A percentile compares a stretch with the other conserved stretches of the same genome.
These are phyloP conservation scores for Antitype chi DNA, from an alignment of 2,888 invertebrate genomes.

Conservation along the genomic window DNA sequence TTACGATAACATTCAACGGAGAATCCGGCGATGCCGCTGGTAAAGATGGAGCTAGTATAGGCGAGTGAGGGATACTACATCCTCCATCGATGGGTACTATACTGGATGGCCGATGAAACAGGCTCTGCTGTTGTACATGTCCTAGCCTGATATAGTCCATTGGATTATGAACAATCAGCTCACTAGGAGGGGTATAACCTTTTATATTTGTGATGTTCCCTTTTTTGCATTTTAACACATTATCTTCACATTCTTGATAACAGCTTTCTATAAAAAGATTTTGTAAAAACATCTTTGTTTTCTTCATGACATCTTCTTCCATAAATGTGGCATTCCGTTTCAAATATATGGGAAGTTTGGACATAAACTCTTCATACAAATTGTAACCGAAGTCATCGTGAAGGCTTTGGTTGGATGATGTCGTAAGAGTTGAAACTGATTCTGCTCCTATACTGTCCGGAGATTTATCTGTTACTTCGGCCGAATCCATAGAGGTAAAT, in stretches of 20 bases:
- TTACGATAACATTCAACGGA: slow-evolving; percentile 56
- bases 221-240: slow-evolving; percentile 61
- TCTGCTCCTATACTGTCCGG: slow-evolving; percentile 48
- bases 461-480: slow-evolving; percentile 51
- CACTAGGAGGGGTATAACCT: slow-evolving; percentile 44
- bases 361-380: slow-evolving; percentile 78
- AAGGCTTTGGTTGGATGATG: slow-evolving; percentile 57
- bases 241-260: slow-evolving; percentile 65
- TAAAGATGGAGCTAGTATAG: slow-evolving; percentile 35
- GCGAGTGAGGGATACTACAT: slow-evolving; percentile 36
- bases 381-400: slow-evolving; percentile 63
- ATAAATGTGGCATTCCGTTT: slow-evolving; percentile 69
- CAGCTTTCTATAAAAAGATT: slow-evolving; percentile 70
- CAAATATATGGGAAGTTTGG: slow-evolving; percentile 74
- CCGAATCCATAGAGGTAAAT: slow-evolving; percentile 63
- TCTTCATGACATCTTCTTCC: slow-evolving; percentile 72
- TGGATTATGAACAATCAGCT: slow-evolving; percentile 72
- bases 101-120: slow-evolving; percentile 37
- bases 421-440: slow-evolving; percentile 56
- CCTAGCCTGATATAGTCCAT: slow-evolving; percentile 72
- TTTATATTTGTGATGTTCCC: slow-evolving; percentile 42
- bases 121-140: slow-evolving; percentile 55
- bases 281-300: slow-evolving; percentile 69
- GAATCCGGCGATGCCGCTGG: slow-evolving; percentile 39
- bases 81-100: slow-evolving; percentile 27